These are phyloP conservation scores for Heliconius charithonia DNA, from an alignment of 2,888 invertebrate species.

Conservation along the genomic window DNA sequence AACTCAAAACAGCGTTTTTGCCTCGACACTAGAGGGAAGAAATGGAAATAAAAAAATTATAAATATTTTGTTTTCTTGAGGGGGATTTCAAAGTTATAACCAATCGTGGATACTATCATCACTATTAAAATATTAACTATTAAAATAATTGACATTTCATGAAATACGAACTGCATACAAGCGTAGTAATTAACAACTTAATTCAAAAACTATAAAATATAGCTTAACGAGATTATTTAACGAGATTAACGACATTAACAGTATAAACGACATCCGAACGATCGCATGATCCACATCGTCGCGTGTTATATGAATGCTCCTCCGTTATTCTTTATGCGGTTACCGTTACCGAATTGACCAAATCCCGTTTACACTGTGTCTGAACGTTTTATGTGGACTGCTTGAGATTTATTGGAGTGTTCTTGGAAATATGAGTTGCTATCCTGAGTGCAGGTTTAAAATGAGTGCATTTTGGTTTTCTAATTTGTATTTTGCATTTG, in stretches of 20 bases:
- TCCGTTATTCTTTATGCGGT: slow-evolving; percentile 63
- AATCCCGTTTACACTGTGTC: slow-evolving; percentile 51
- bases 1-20: too few species aligned
- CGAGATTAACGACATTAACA: slow-evolving; percentile 43
- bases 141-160: slow-evolving; percentile 11
- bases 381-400: slow-evolving; percentile 32
- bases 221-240: slow-evolving; percentile 24
- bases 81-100: too few species aligned
- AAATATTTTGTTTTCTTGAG: too few species aligned
- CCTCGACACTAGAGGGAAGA: too few species aligned
- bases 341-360: slow-evolving; percentile 75
- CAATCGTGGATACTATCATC: too few species aligned
- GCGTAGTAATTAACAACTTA: not conserved
- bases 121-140: not conserved
- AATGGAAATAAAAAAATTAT: too few species aligned
- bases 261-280: slow-evolving; percentile 46
- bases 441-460: not conserved
- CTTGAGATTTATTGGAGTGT: slow-evolving; percentile 27
- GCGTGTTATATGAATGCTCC: slow-evolving; percentile 54
- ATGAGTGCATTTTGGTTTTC: slow-evolving; percentile 10
- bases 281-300: slow-evolving; percentile 54
- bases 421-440: slow-evolving; percentile 42
- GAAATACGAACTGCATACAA: not conserved
- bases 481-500: slow-evolving; percentile 1
- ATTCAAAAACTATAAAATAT: slow-evolving; percentile 18